phyloP scores from a whole-genome alignment of 2,113 vertebrate species.

The Bufo bufo region DNA sequence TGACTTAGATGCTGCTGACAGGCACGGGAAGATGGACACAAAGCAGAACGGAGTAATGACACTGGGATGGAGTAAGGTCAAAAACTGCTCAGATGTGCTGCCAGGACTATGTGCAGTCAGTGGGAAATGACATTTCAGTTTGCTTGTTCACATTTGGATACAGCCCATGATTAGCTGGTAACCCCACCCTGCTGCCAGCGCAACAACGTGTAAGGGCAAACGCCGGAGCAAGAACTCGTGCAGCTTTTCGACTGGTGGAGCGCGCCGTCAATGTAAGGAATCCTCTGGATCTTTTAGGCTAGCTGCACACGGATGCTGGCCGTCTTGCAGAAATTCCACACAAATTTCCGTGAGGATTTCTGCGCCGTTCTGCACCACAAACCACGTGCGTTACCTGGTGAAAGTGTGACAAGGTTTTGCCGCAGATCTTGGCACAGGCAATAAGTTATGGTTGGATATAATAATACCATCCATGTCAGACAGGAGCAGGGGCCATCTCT shows the following conservation, averaged over 20 bases:
- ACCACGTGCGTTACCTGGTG: no score
- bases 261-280: neutral
- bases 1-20: neutral
- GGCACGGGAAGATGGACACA: constrained; percentile 8
- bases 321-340: no score
- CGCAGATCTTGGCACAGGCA: no score
- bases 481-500: no score
- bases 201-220: neutral
- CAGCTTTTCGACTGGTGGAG: neutral
- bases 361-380: no score
- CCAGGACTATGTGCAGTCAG: constrained; percentile 14
- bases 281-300: neutral
- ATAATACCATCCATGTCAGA: no score
- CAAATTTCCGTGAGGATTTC: no score
- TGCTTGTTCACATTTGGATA: neutral
- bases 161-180: neutral
- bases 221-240: neutral
- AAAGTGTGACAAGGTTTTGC: no score
- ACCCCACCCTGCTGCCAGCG: constrained; percentile 24
- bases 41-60: constrained; percentile 32
- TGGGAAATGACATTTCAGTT: constrained; percentile 20
- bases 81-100: constrained; percentile 8
- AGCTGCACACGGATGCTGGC: neutral
- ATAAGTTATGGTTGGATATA: no score
- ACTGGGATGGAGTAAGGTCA: neutral